phyloP scores from a whole-genome alignment of 1,140 invertebrate genomes.

The Choristoneura fumiferana region DNA sequence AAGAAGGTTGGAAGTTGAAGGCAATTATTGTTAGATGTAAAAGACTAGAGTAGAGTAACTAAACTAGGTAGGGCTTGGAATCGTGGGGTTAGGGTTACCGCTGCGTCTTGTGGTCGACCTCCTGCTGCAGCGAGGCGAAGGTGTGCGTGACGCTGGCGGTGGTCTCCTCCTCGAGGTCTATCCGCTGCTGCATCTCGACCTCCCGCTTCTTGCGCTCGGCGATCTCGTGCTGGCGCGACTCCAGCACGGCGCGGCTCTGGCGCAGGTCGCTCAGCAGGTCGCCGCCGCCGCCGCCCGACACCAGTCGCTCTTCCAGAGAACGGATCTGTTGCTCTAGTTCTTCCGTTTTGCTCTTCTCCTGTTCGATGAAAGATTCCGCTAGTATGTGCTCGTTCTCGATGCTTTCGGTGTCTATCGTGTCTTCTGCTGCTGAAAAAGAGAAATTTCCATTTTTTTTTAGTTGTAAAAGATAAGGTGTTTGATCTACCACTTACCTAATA shows the following conservation, averaged over 20 bases:
- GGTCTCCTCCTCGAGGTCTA: constrained; percentile 93
- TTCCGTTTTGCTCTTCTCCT: constrained; percentile 78
- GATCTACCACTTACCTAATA: no score
- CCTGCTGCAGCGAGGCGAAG: constrained; percentile 92
- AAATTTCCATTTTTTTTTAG: no score
- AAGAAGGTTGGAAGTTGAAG: no score
- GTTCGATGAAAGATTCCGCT: constrained; percentile 79
- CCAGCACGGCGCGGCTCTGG: constrained; percentile 91
- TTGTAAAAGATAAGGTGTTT: no score
- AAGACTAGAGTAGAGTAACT: no score
- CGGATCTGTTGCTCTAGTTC: constrained; percentile 72
- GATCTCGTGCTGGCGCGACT: constrained; percentile 88
- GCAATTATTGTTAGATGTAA: no score
- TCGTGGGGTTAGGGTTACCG: constrained; percentile 82
- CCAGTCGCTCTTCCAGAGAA: constrained; percentile 91
- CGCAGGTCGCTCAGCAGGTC: constrained; percentile 95
- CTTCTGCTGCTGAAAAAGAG: constrained; percentile 58
- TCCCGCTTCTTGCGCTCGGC: constrained; percentile 87
- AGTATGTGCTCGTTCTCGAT: constrained; percentile 77
- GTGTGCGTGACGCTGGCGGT: constrained; percentile 91
- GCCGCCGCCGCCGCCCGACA: constrained; percentile 86
- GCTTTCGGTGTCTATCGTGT: constrained; percentile 44
- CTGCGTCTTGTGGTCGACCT: constrained; percentile 95
- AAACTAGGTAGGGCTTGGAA: no score
- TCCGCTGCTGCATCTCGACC: constrained; percentile 90